A percentile compares a stretch with the other conserved stretches of the same genome.
Conservation (phyloP, 1,140 invertebrate genomes). For the Rhynchophorus ferrugineus region DNA sequence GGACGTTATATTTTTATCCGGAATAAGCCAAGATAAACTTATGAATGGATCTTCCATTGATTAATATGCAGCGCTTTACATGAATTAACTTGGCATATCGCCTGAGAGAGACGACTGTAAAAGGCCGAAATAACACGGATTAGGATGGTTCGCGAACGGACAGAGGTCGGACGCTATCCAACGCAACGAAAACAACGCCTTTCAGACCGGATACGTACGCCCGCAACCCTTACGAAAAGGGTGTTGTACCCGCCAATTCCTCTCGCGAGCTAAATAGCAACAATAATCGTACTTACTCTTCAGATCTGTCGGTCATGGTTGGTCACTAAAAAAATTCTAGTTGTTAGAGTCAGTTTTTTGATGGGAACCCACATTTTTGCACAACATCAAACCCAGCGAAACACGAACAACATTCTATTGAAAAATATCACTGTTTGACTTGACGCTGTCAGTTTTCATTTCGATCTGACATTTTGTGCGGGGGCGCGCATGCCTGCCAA, state of each 20-base stretch:
- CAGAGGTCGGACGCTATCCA: too few relatives aligned
- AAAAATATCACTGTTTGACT: conserved; percentile 15
- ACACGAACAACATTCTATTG: conserved; percentile 38
- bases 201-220: background rate
- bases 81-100: conserved; percentile 16
- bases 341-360: conserved; percentile 53
- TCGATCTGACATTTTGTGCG: conserved; percentile 24
- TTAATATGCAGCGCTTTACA: conserved; percentile 7
- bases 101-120: conserved; percentile 2
- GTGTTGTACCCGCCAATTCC: conserved; percentile 17
- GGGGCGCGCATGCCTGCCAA: conserved; percentile 22
- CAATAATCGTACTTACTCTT: conserved; percentile 53
- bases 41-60: conserved; percentile 23
- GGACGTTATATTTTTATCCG: conserved; percentile 16
- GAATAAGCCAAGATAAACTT: conserved; percentile 13
- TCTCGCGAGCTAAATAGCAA: conserved; percentile 4
- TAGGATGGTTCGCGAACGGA: too few relatives aligned
- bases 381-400: conserved; percentile 38
- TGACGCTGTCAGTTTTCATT: conserved; percentile 19
- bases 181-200: background rate
- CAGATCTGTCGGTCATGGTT: conserved; percentile 69
- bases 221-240: conserved; percentile 15
- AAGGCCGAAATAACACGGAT: too few relatives aligned
- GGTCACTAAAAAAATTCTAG: conserved; percentile 61
- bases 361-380: conserved; percentile 39